Percentiles rank a stretch among this genome's conserved stretches.
These are phyloP conservation scores for Theonella swinhoei DNA, from an alignment of 37 sponge, comb jelly and placozoan genomes.

Conservation along the genomic window DNA sequence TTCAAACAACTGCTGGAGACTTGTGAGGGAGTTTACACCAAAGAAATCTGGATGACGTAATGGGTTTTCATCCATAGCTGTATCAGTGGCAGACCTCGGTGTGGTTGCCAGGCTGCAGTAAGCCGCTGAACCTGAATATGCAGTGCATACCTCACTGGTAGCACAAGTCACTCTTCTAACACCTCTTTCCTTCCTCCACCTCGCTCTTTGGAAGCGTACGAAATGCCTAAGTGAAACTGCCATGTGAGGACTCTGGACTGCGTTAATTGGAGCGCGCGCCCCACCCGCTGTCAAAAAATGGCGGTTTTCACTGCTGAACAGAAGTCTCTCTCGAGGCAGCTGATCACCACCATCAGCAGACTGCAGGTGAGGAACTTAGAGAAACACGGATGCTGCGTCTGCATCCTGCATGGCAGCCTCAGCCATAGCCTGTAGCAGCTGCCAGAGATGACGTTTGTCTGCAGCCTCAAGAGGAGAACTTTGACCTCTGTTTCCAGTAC, in stretches of 20 bases:
- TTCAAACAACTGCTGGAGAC: constrained; percentile 64
- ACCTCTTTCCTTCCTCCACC: too few relatives aligned
- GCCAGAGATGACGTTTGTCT: neutral
- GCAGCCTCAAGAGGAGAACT: constrained; percentile 54
- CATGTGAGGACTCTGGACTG: neutral
- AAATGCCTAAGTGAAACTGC: neutral
- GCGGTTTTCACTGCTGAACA: constrained; percentile 50
- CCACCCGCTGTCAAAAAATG: constrained; percentile 15
- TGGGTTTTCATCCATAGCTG: neutral
- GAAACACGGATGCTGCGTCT: too few relatives aligned
- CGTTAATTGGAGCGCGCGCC: neutral
- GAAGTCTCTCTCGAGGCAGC: constrained; percentile 24
- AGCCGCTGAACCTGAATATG: too few relatives aligned
- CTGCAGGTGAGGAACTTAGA: constrained; percentile 35
- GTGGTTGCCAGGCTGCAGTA: too few relatives aligned
- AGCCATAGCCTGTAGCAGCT: neutral
- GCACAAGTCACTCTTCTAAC: too few relatives aligned
- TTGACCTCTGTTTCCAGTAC: constrained; percentile 57
- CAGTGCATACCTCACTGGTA: neutral
- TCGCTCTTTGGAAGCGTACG: too few relatives aligned
- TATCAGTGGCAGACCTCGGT: too few relatives aligned
- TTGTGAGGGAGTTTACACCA: constrained; percentile 31
- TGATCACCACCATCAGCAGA: constrained; percentile 39
- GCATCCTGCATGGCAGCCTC: too few relatives aligned
- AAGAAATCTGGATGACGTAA: constrained; percentile 50